A percentile compares a stretch with the other conserved stretches of the same genome.
Evolutionary conservation across 2,888 invertebrate genomes (phyloP).

Genomic region (Hyalella azteca): DNA sequence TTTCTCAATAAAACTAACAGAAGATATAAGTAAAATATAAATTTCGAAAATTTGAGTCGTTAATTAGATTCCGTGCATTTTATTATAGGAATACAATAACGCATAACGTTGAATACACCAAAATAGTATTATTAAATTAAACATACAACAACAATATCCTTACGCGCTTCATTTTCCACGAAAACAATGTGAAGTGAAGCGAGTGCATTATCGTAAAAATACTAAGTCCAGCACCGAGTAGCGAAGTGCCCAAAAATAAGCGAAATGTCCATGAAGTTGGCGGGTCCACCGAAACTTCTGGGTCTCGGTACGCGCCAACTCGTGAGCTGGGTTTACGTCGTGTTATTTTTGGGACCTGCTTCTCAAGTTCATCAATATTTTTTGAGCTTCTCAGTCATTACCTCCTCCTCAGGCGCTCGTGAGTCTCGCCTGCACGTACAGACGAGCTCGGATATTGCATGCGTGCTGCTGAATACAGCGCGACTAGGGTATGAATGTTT

Average conservation of each 20-base stretch:
- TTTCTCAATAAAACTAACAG: no score
- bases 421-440: neutral
- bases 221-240: neutral
- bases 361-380: constrained; percentile 36
- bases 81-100: no score
- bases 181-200: no score
- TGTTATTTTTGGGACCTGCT: constrained; percentile 17
- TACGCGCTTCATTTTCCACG: no score
- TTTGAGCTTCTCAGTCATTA: constrained; percentile 30
- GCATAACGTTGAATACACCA: no score
- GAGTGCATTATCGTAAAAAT: constrained; percentile 12
- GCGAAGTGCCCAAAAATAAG: constrained; percentile 24
- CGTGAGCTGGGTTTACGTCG: constrained; percentile 32
- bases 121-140: no score
- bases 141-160: no score
- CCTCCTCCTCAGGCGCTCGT: neutral
- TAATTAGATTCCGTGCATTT: no score
- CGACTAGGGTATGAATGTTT: no score
- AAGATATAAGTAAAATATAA: no score
- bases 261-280: constrained; percentile 23
- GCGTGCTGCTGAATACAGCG: no score
- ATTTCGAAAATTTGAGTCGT: no score
- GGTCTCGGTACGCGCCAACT: constrained; percentile 17
- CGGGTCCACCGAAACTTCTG: constrained; percentile 24
- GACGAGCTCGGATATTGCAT: neutral